Evolutionary conservation across 2,797 vertebrate genomes (phyloP).

Genomic region (Megaceryle alcyon): DNA sequence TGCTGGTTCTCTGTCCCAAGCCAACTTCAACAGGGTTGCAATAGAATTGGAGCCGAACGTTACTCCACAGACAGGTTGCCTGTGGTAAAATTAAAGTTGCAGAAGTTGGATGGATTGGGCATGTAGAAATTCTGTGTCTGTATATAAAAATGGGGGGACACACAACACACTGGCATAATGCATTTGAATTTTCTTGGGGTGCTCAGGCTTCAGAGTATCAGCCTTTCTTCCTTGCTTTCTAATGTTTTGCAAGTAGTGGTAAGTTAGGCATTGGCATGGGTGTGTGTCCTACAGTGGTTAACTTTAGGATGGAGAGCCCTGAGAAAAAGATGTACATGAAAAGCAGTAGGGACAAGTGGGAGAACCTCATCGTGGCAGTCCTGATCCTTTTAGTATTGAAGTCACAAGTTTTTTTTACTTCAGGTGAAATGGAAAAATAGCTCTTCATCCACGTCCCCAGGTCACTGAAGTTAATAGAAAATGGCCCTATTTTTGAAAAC

Average conservation of each 20-base stretch:
- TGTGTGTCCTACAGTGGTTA: background rate
- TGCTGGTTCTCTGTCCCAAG: slow-evolving; percentile 37
- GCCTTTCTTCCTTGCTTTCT: background rate
- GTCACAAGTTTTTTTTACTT: background rate
- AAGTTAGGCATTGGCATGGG: background rate
- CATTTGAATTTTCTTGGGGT: background rate
- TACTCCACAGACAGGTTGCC: background rate
- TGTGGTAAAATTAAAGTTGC: background rate
- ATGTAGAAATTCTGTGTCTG: background rate
- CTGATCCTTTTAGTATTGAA: background rate
- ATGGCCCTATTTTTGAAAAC: background rate
- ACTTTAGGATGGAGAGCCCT: background rate
- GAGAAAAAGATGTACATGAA: background rate
- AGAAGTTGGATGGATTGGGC: background rate
- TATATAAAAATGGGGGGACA: background rate
- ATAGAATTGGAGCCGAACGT: slow-evolving; percentile 6
- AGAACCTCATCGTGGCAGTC: background rate
- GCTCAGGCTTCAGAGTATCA: background rate
- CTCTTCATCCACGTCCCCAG: background rate
- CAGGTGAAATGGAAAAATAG: background rate
- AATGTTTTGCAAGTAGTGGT: background rate
- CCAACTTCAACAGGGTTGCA: slow-evolving; percentile 4
- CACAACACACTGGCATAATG: background rate
- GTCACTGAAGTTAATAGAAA: background rate
- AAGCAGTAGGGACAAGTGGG: background rate